A percentile compares a stretch with the other conserved stretches of the same genome.
Evolutionary conservation across 2,113 vertebrate genomes (phyloP).

Genomic region (Festucalex cinctus): DNA sequence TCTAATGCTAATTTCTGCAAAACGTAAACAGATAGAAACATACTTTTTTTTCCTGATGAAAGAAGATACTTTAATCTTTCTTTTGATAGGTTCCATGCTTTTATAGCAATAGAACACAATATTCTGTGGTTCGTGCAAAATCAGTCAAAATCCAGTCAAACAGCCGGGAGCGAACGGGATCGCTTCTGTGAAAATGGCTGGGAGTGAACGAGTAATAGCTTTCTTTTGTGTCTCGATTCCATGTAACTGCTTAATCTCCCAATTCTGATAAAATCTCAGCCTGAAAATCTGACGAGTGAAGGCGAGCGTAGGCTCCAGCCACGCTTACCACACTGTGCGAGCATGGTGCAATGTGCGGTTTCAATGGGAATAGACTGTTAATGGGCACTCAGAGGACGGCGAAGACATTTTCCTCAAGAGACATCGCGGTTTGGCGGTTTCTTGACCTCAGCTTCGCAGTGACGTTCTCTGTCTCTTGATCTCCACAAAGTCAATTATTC

Average conservation of each 20-base stretch:
- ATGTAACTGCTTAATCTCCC: slow-evolving; percentile 19
- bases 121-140: no score
- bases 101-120: no score
- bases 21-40: no score
- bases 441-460: slow-evolving; percentile 36
- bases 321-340: slow-evolving; percentile 52
- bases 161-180: no score
- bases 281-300: slow-evolving; percentile 48
- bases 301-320: slow-evolving; percentile 46
- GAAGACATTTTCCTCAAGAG: slow-evolving; percentile 70
- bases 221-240: slow-evolving; percentile 30
- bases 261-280: slow-evolving; percentile 29
- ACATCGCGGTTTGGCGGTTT: slow-evolving; percentile 56
- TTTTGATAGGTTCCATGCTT: no score
- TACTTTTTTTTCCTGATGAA: no score
- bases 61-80: no score
- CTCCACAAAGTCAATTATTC: slow-evolving; percentile 34
- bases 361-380: slow-evolving; percentile 70
- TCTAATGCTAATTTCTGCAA: no score
- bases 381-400: slow-evolving; percentile 70
- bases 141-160: no score
- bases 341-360: slow-evolving; percentile 41
- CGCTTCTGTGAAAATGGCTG: no score
- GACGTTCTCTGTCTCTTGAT: slow-evolving; percentile 28
- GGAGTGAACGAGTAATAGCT: no score